A percentile compares a stretch with the other conserved stretches of the same genome.
Evolutionary conservation across 2,797 vertebrate species (phyloP).

Genomic region (Huso huso): DNA sequence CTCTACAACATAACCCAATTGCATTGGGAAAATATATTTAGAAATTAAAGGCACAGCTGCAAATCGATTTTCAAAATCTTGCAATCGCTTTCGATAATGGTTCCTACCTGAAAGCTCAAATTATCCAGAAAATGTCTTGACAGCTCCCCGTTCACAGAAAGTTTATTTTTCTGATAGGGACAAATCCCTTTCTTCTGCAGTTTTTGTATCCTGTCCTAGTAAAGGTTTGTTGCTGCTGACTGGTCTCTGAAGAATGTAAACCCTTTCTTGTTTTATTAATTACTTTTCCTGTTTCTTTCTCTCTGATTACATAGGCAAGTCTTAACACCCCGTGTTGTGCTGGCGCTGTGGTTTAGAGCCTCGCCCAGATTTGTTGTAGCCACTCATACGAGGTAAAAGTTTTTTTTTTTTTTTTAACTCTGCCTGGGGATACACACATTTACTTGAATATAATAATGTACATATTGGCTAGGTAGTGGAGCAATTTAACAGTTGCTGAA

Average conservation of each 20-base stretch:
- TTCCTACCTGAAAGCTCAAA: not conserved
- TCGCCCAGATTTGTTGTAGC: slow-evolving; percentile 62
- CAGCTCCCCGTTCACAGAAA: slow-evolving; percentile 28
- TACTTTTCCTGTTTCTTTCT: slow-evolving; percentile 51
- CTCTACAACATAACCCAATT: no score
- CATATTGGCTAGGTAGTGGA: not conserved
- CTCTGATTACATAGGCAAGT: slow-evolving; percentile 65
- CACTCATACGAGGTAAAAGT: slow-evolving; percentile 8
- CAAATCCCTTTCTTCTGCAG: slow-evolving; percentile 33
- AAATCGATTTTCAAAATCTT: slow-evolving; percentile 9
- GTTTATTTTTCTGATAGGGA: slow-evolving; percentile 33
- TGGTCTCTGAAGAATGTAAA: slow-evolving; percentile 58
- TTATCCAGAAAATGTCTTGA: slow-evolving; percentile 24
- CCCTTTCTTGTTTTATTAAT: slow-evolving; percentile 46
- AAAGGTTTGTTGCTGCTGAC: slow-evolving; percentile 53
- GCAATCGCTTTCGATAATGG: not conserved
- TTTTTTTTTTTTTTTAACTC: not conserved
- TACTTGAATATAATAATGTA: not conserved
- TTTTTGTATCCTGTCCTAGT: slow-evolving; percentile 42
- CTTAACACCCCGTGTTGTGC: slow-evolving; percentile 56
- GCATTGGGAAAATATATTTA: no score
- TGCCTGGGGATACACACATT: not conserved
- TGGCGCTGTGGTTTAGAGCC: slow-evolving; percentile 51
- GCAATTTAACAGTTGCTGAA: not conserved
- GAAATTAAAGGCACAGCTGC: slow-evolving; percentile 17